A percentile compares a stretch with the other conserved stretches of the same genome.
These are phyloP conservation scores for Amorpha juglandis DNA, from an alignment of 2,888 invertebrate genomes.

Conservation along the genomic window DNA sequence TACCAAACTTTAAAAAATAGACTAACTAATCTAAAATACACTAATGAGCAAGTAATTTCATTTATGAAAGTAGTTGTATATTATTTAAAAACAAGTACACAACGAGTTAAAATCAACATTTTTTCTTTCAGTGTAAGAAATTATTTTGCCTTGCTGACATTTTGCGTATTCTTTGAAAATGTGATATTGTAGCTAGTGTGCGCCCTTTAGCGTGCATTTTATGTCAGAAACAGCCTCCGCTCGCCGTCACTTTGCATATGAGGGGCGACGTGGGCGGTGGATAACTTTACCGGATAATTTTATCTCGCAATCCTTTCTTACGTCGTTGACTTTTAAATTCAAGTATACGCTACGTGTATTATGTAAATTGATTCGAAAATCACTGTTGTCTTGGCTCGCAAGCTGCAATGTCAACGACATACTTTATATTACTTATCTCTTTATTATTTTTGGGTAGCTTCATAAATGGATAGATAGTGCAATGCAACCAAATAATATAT, in stretches of 20 bases:
- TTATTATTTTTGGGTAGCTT: too few relatives aligned
- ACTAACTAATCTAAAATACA: too few relatives aligned
- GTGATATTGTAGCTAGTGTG: conserved; percentile 44
- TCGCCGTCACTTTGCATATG: conserved; percentile 63
- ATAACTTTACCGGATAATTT: conserved; percentile 67
- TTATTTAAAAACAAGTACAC: too few relatives aligned
- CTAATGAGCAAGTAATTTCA: too few relatives aligned
- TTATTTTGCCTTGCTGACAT: conserved; percentile 33
- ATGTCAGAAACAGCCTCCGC: conserved; percentile 54
- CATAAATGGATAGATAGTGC: too few relatives aligned
- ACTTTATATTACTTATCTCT: too few relatives aligned
- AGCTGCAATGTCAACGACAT: not conserved
- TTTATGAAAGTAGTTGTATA: too few relatives aligned
- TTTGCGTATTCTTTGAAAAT: conserved; percentile 48
- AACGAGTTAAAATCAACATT: not conserved
- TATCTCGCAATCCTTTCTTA: conserved; percentile 60
- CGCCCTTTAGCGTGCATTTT: conserved; percentile 57
- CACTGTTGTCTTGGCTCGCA: conserved; percentile 43
- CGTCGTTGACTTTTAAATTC: conserved; percentile 68
- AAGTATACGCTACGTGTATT: conserved; percentile 60
- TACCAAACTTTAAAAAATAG: too few relatives aligned
- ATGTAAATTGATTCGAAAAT: conserved; percentile 66
- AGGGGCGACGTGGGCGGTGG: conserved; percentile 48
- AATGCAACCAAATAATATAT: too few relatives aligned
- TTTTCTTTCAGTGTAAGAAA: conserved; percentile 24